Percentiles rank a stretch among this genome's conserved stretches.
phyloP scores from a whole-genome alignment of 2,113 vertebrate genomes.

The Leucopsar rothschildi region DNA sequence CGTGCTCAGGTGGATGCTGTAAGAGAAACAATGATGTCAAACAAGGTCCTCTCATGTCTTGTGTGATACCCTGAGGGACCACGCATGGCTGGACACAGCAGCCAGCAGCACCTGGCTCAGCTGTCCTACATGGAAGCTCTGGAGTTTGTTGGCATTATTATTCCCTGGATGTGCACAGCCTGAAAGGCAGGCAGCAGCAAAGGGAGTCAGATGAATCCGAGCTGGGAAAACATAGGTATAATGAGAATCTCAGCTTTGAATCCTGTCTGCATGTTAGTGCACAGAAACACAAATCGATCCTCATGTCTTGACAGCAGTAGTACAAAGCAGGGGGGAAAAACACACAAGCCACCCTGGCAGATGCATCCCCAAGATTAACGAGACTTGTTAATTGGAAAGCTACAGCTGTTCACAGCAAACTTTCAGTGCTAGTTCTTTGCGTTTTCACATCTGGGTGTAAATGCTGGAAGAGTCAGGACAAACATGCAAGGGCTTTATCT shows the following conservation, averaged over 20 bases:
- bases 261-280: background rate
- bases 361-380: background rate
- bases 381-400: background rate
- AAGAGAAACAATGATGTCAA: background rate
- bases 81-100: rapidly evolving
- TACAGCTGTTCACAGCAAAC: background rate
- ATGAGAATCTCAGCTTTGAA: background rate
- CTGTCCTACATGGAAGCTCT: background rate
- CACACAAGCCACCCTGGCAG: background rate
- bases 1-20: background rate
- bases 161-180: background rate
- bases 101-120: background rate
- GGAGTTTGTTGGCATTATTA: background rate
- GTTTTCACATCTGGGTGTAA: background rate
- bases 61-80: background rate
- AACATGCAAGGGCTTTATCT: rapidly evolving
- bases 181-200: background rate
- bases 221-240: background rate
- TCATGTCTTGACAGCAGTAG: background rate
- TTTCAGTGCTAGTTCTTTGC: background rate
- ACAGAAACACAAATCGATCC: background rate
- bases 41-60: background rate
- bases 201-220: background rate
- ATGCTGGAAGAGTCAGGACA: background rate
- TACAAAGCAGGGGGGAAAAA: background rate